Evolutionary conservation across 2,113 vertebrate genomes (phyloP), one percentile per base, ranked within the genome.

Genomic region (Brienomyrus brachyistius): DNA sequence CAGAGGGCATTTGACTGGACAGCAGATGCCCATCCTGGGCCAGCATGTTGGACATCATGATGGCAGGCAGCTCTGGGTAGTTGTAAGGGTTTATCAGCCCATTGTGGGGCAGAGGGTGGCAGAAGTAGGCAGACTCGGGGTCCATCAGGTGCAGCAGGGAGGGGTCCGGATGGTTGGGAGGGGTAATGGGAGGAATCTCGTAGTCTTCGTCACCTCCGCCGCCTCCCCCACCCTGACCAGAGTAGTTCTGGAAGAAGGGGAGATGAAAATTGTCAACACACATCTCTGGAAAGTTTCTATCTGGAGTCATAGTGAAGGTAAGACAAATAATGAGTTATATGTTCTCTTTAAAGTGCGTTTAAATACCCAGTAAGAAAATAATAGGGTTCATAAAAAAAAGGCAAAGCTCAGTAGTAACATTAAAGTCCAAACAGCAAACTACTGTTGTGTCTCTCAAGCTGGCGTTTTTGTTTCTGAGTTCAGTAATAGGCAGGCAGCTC

Each of bases 41-140:
- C 93, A 99, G 91, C 98, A 99, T 99, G 96, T 98, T 99, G 92
- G 98, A 98, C 93, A 99, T 98, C 98, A 99, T 99, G 94, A 99
- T 97, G 91, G 98, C 97, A 0, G 98, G 98, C 94, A 99, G 97
- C 95, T 99, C 98, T 90, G 98, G 96, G 95, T 99, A 99, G 88
- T 97, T 96, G 74, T 99, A 99, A 0, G 97, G 97, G 89, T 98
- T 99, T 94, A 99, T 97, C 95, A 99, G 96, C 91, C 98, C 97
- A 92, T 98, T 98, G 52, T 98, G 97, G 23, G 96, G 94, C 89
- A 99, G 96, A 90, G 98, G 94, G 96, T 99, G 98, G 95, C 98
- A 99, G 96, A 99, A 96, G 96, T 99, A 99, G 92, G 97, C 92
- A 35, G 97, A 95, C 94, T 99, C 98, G 13, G 98, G 98, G 92